These are phyloP conservation scores for Notodonta ziczac DNA, from an alignment of 2,888 invertebrate genomes.

Conservation along the genomic window DNA sequence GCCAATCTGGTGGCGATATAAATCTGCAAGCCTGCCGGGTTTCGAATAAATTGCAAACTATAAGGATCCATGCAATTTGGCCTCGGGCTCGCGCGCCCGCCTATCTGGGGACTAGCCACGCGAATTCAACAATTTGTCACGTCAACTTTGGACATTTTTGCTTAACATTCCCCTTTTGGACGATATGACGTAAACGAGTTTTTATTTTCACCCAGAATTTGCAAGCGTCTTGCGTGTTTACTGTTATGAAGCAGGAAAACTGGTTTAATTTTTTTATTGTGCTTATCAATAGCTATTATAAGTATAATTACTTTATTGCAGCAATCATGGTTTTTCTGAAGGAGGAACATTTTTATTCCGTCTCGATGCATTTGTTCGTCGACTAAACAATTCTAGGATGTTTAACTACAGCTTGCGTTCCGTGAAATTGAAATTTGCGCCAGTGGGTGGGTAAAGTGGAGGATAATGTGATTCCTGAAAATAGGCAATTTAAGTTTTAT, in stretches of 20 bases:
- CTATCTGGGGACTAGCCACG: constrained; percentile 38
- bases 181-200: constrained; percentile 20
- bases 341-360: not conserved
- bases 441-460: constrained; percentile 48
- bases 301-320: not conserved
- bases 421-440: constrained; percentile 46
- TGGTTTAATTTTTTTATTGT: not conserved
- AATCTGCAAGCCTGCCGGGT: constrained; percentile 73
- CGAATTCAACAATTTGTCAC: constrained; percentile 70
- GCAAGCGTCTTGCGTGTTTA: not conserved
- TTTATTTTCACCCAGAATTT: constrained; percentile 14
- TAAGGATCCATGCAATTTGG: constrained; percentile 68
- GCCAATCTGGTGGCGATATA: constrained; percentile 74
- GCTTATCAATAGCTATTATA: not conserved
- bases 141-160: constrained; percentile 56
- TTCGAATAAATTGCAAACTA: constrained; percentile 76
- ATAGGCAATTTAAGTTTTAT: constrained; percentile 58
- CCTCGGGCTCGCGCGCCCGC: constrained; percentile 43
- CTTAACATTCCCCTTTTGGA: constrained; percentile 30
- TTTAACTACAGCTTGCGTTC: constrained; percentile 19
- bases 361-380: not conserved
- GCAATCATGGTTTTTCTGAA: not conserved
- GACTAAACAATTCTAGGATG: not conserved
- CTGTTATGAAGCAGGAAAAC: not conserved
- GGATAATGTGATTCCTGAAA: constrained; percentile 54